Conservation (phyloP, 2,113 vertebrate genomes). For the Callospermophilus lateralis region DNA sequence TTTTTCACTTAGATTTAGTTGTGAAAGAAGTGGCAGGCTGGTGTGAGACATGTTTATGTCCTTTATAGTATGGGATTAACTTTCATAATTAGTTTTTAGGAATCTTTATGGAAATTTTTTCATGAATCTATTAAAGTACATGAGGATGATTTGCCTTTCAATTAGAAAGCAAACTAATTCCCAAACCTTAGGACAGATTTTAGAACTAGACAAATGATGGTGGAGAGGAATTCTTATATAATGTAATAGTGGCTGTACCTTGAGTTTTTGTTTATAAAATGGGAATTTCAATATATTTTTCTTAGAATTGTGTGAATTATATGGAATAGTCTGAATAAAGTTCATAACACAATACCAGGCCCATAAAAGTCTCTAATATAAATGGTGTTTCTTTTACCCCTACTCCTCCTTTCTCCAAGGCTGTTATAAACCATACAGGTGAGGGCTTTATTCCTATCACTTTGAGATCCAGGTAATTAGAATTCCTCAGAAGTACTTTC, state of each 20-base stretch:
- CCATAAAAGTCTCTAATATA: slow-evolving; percentile 37
- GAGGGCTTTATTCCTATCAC: not conserved
- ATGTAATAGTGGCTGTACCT: not conserved
- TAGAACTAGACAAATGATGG: not conserved
- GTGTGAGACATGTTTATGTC: slow-evolving; percentile 41
- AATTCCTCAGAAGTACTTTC: not conserved
- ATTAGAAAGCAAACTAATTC: slow-evolving; percentile 57
- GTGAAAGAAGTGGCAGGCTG: slow-evolving; percentile 39
- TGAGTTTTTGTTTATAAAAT: slow-evolving; percentile 43
- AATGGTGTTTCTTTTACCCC: not conserved
- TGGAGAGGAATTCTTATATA: not conserved
- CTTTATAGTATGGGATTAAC: slow-evolving; percentile 60
- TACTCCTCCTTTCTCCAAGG: not conserved
- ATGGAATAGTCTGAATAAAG: not conserved
- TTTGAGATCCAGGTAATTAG: not conserved
- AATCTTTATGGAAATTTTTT: slow-evolving; percentile 72
- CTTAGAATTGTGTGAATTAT: not conserved
- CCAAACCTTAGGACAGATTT: not conserved
- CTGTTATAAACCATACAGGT: not conserved
- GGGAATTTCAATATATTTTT: not conserved
- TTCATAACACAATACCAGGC: not conserved
- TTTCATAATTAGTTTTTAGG: slow-evolving; percentile 68
- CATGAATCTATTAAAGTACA: slow-evolving; percentile 69
- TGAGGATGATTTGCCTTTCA: slow-evolving; percentile 21
- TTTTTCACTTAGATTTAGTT: slow-evolving; percentile 58